Conservation (phyloP, 2,888 invertebrate species). For the Crematogaster levior region DNA sequence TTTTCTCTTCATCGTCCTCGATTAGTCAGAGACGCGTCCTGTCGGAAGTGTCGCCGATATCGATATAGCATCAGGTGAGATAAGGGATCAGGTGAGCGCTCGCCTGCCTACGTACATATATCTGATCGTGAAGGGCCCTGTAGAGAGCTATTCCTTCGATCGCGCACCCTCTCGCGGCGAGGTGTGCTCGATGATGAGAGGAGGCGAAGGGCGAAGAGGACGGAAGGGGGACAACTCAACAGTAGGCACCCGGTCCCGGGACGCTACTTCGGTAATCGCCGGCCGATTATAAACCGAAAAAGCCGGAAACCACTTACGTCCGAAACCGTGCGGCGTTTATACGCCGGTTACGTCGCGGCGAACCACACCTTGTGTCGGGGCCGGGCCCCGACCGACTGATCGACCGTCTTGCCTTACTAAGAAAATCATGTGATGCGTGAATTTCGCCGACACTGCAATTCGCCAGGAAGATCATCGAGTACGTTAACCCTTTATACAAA, state of each 20-base stretch:
- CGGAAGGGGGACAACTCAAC: slow-evolving; percentile 76
- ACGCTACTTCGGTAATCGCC: slow-evolving; percentile 83
- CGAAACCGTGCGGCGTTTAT: slow-evolving; percentile 79
- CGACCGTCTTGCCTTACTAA: slow-evolving; percentile 44
- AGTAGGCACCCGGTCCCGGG: slow-evolving; percentile 82
- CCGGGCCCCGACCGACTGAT: slow-evolving; percentile 5
- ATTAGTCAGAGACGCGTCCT: slow-evolving; percentile 65
- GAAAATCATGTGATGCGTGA: slow-evolving; percentile 52
- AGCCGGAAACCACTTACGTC: slow-evolving; percentile 85
- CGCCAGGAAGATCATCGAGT: slow-evolving; percentile 7
- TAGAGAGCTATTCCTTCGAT: slow-evolving; percentile 79
- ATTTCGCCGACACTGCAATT: slow-evolving; percentile 29
- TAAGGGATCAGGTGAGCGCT: slow-evolving; percentile 65
- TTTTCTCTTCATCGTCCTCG: slow-evolving; percentile 64
- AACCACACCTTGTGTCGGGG: slow-evolving; percentile 70
- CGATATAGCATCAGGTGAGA: slow-evolving; percentile 54
- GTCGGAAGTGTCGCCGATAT: slow-evolving; percentile 69
- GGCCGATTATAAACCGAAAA: slow-evolving; percentile 84
- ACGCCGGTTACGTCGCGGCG: slow-evolving; percentile 75
- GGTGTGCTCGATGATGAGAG: slow-evolving; percentile 52
- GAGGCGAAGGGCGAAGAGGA: background rate
- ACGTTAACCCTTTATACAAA: slow-evolving; percentile 17
- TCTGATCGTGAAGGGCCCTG: slow-evolving; percentile 75
- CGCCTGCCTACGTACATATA: slow-evolving; percentile 58
- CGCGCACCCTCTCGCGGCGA: slow-evolving; percentile 74